Conservation (phyloP, 2,113 vertebrate species). For the Oryzias woworae region DNA sequence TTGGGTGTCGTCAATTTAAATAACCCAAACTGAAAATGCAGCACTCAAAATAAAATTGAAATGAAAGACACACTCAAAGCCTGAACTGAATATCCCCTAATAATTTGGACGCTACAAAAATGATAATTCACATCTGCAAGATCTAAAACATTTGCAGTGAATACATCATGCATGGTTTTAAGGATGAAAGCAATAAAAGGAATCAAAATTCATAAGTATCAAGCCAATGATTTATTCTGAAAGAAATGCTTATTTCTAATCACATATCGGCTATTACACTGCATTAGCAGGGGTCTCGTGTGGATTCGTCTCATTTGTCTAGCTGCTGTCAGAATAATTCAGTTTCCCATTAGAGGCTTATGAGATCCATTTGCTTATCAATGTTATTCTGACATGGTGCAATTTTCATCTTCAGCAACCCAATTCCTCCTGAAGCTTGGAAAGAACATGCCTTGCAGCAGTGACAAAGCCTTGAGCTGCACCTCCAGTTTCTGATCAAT, state of each 20-base stretch:
- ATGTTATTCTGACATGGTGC: neutral
- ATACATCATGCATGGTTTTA: neutral
- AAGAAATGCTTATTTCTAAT: constrained; percentile 31
- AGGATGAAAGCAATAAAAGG: neutral
- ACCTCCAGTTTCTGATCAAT: too few species aligned
- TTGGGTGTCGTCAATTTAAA: too few species aligned
- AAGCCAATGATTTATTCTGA: constrained; percentile 20
- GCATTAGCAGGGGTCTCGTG: constrained; percentile 41
- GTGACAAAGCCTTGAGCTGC: neutral
- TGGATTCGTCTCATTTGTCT: constrained; percentile 36
- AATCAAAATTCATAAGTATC: neutral
- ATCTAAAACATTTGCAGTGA: neutral
- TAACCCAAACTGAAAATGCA: too few species aligned
- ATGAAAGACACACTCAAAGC: too few species aligned
- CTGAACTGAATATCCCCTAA: too few species aligned
- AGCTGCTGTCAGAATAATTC: constrained; percentile 47
- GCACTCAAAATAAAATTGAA: too few species aligned
- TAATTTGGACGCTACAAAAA: neutral
- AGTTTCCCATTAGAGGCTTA: constrained; percentile 35
- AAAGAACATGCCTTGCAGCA: neutral
- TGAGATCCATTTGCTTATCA: constrained; percentile 42
- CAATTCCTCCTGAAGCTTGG: constrained; percentile 9
- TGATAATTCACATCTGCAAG: neutral
- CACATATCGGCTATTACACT: constrained; percentile 37
- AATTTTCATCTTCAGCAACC: constrained; percentile 9